Evolutionary conservation across 1,140 invertebrate species (phyloP), one percentile per base, ranked within the genome.

Genomic region (Lanistes nyassanus): DNA sequence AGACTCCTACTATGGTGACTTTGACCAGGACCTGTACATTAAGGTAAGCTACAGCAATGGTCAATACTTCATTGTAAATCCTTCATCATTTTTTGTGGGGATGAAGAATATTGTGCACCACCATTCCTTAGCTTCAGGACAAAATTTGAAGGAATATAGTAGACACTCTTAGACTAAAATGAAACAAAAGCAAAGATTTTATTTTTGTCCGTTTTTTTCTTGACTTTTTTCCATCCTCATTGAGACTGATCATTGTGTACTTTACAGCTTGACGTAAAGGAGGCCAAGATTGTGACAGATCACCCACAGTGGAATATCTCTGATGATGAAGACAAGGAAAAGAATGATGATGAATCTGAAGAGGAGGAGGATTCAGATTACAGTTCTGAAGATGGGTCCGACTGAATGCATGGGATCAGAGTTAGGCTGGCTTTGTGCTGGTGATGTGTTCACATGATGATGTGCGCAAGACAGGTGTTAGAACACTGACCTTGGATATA

Each of bases 231-330:
- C n/a, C n/a, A n/a, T n/a, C n/a, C n/a, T n/a, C n/a, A n/a, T 47
- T 9, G 0, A 47, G 19, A 47, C 9, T 1, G 9, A 16, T 47
- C 9, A 1, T 7, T 60, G 3, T 60, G n/a, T 68, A 5, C 37
- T 76, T 85, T 87, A 78, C 79, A 94, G 94, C 90, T 99, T 89
- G 97, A 98, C 89, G 97, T 98, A 42, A 96, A 98, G 88, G 96
- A 98, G 90, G 97, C 96, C 23, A 94, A 96, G 78, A 94, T 94
- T 82, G 92, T 97, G 81, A 94, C 94, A 53, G 95, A 96, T 84
- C 96, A 98, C 91, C 96, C 96, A 19, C 96, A 98, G 89, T 98
- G 97, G 97, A 96, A 98, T 79, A 94, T 97, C 81, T 95, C 95
- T 66, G 96, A 97, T 84, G 95, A 97, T 75, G 97, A 98, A 71